Base-by-base conservation (phyloP, 2,797 vertebrate genomes). In the Danio kyathit region DNA sequence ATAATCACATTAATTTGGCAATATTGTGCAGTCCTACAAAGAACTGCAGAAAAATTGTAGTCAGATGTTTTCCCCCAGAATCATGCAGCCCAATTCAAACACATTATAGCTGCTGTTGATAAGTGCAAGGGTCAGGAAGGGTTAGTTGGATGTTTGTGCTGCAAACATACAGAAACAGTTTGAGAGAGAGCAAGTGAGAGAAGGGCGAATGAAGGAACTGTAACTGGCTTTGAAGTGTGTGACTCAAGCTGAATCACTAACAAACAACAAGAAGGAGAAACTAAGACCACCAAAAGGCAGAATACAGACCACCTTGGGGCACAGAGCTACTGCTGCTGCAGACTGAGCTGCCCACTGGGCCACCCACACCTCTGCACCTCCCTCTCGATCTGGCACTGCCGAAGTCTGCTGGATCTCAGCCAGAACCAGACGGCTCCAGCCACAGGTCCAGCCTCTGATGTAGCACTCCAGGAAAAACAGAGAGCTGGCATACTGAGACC, bases 391-490 rank as follows among this genome's bases (percentile, higher is more conserved):
- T 72, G 83, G 81, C 61, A 67, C 61, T 41, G 38, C 57, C 60
- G 65, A 60, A 57, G 21, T 61, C 70, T 63, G 52, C 70, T 84
- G 82, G 76, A 76, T 72, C 48, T 57, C 66, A 9, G 77, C 56
- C 74, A 73, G 63, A 54, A 78, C 59, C 48, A 66, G 49, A 41
- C 63, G 59, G 65, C 57, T 76, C 21, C 73, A 76, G 48, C 40
- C 38, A 65, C n/a, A 19, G 29, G 56, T 43, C 59, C 38, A 46
- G 64, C 65, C 59, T 77, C 54, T 69, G n/a, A 79, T 72, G 43
- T 70, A 74, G 44, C 38, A 21, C 65, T 80, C 82, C 74, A 81
- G 70, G 74, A 87, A 87, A 82, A 84, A 76, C 76, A 60, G 74
- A n/a, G 65, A 41, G 17, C 82, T 59, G 79, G 60, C 74, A 54